Conservation (phyloP, 1,140 invertebrate genomes). For the Ctenoplectra terminalis region DNA sequence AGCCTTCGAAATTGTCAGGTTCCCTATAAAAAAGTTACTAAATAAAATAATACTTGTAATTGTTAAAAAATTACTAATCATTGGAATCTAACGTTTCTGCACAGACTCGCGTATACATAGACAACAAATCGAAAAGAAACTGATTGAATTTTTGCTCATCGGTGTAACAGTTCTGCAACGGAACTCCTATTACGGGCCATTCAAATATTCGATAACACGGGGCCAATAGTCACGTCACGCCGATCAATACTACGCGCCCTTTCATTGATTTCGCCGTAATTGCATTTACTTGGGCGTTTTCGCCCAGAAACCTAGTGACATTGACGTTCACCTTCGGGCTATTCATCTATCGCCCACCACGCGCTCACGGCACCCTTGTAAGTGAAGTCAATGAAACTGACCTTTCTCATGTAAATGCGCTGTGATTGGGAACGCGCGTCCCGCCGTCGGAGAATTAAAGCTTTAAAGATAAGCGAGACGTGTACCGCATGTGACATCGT, state of each 20-base stretch:
- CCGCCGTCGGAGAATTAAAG: constrained; percentile 32
- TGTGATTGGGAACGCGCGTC: constrained; percentile 41
- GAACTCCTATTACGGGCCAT: constrained; percentile 33
- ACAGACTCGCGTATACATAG: too few species aligned
- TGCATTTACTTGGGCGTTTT: constrained; percentile 68
- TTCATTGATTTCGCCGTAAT: constrained; percentile 71
- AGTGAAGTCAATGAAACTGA: constrained; percentile 63
- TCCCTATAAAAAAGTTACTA: too few species aligned
- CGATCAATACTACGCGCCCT: constrained; percentile 65
- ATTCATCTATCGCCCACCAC: constrained; percentile 46
- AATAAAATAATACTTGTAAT: too few species aligned
- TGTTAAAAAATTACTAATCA: too few species aligned
- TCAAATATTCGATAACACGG: constrained; percentile 30
- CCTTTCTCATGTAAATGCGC: constrained; percentile 60
- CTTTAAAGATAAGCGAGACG: constrained; percentile 43
- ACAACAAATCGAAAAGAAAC: neutral
- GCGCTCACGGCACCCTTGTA: constrained; percentile 29
- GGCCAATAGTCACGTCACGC: constrained; percentile 30
- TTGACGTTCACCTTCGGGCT: constrained; percentile 63
- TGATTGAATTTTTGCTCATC: neutral
- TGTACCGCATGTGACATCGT: neutral
- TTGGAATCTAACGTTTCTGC: too few species aligned
- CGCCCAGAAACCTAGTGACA: constrained; percentile 75
- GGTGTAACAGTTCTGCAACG: neutral
- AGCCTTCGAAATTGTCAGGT: too few species aligned